Conservation (phyloP, 2,797 vertebrate genomes). For the Pseudopleuronectes americanus region DNA sequence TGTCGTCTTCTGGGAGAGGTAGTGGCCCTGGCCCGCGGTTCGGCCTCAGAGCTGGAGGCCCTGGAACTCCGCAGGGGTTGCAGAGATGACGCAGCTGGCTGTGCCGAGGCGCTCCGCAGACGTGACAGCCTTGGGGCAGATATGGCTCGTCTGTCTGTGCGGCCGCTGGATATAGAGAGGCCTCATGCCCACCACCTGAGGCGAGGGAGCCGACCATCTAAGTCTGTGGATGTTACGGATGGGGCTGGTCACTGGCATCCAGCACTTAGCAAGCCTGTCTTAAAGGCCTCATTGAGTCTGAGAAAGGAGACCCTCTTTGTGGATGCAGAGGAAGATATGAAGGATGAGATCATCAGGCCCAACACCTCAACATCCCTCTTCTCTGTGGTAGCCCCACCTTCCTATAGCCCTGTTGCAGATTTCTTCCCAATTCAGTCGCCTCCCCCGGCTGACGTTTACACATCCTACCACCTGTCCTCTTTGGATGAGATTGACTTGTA, state of each 20-base stretch:
- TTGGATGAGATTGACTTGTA: conserved; percentile 95
- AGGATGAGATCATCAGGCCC: conserved; percentile 94
- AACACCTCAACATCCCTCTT: conserved; percentile 89
- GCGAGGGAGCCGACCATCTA: conserved; percentile 92
- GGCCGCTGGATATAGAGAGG: conserved; percentile 90
- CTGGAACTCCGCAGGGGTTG: conserved; percentile 89
- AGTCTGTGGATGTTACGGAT: conserved; percentile 95
- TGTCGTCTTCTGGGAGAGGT: conserved; percentile 95
- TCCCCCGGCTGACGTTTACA: conserved; percentile 82
- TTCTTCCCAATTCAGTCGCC: conserved; percentile 89
- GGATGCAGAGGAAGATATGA: conserved; percentile 90
- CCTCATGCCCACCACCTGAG: conserved; percentile 90
- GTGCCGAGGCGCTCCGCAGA: conserved; percentile 89
- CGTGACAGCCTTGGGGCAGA: conserved; percentile 88
- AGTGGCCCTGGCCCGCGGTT: conserved; percentile 90
- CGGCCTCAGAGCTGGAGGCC: conserved; percentile 91
- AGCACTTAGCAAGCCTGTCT: conserved; percentile 87
- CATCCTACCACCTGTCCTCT: conserved; percentile 86
- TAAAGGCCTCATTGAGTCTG: conserved; percentile 92
- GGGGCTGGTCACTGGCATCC: conserved; percentile 94
- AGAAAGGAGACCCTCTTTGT: conserved; percentile 91
- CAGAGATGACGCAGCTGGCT: conserved; percentile 89
- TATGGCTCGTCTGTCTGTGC: conserved; percentile 87
- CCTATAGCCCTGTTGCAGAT: conserved; percentile 88
- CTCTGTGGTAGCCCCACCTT: conserved; percentile 86